Conservation (phyloP, 2,113 vertebrate genomes). For the Ciconia stormi region DNA sequence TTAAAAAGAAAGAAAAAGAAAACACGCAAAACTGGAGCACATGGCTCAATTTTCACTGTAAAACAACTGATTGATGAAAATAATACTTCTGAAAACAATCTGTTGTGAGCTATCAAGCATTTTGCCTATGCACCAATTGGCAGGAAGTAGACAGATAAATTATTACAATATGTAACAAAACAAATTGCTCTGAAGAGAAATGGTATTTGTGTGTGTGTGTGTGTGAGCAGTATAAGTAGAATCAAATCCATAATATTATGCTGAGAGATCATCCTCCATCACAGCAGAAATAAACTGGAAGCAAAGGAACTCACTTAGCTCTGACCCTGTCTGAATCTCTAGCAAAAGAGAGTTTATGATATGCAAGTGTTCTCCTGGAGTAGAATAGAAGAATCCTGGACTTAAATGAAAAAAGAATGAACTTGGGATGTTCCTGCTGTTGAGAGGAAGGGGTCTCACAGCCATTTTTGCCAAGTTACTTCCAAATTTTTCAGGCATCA, state of each 20-base stretch:
- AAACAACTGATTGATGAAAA: conserved; percentile 39
- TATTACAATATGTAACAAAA: conserved; percentile 78
- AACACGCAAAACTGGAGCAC: neutral
- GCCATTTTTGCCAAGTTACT: neutral
- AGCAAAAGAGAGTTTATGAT: neutral
- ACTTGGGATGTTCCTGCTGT: neutral
- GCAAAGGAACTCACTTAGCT: conserved; percentile 1
- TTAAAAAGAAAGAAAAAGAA: conserved; percentile 36
- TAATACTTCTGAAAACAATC: conserved; percentile 70
- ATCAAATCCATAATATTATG: conserved; percentile 61
- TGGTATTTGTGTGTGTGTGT: conserved; percentile 38
- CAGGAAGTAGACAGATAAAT: conserved; percentile 73
- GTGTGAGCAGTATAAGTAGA: conserved; percentile 3
- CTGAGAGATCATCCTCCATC: conserved; percentile 48
- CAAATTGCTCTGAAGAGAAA: conserved; percentile 71
- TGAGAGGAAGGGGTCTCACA: neutral
- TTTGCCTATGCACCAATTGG: conserved; percentile 76
- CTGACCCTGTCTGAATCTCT: neutral
- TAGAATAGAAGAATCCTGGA: neutral
- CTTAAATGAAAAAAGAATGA: neutral
- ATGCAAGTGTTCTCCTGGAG: neutral
- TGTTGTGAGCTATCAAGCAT: conserved; percentile 73
- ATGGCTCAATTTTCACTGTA: conserved; percentile 28
- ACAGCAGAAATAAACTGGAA: conserved; percentile 39
- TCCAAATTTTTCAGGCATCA: neutral